Evolutionary conservation across 2,113 vertebrate genomes (phyloP).

Genomic region (Aramus guarauna): DNA sequence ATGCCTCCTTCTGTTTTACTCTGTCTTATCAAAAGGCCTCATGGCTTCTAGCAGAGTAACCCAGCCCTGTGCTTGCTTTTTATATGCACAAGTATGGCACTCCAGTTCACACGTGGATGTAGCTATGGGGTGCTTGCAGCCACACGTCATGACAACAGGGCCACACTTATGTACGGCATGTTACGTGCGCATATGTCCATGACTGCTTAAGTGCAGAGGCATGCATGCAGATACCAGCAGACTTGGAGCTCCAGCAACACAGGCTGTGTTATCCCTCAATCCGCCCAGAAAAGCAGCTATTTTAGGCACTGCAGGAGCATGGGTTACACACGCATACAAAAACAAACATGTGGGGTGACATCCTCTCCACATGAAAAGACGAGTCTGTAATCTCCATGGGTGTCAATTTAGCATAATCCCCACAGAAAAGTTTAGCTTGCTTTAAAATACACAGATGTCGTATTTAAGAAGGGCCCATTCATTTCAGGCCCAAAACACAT

Average conservation of each 20-base stretch:
- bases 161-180: rapidly evolving
- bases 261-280: neutral
- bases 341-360: conserved; percentile 43
- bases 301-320: neutral
- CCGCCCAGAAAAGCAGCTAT: neutral
- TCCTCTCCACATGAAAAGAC: conserved; percentile 54
- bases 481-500: conserved; percentile 31
- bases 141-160: neutral
- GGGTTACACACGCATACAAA: neutral
- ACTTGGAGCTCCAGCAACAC: neutral
- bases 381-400: neutral
- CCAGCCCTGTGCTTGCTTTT: neutral
- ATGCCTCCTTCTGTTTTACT: neutral
- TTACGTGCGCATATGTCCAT: neutral
- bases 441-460: conserved; percentile 15
- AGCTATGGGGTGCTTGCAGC: neutral
- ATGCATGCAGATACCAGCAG: neutral
- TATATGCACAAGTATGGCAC: neutral
- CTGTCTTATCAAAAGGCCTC: neutral
- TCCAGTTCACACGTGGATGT: neutral
- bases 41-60: neutral
- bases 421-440: neutral
- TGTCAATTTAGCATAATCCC: conserved; percentile 45
- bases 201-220: neutral
- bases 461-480: conserved; percentile 35